These are phyloP conservation scores for Phortica magna DNA, from an alignment of 2,888 invertebrate species.

Conservation along the genomic window DNA sequence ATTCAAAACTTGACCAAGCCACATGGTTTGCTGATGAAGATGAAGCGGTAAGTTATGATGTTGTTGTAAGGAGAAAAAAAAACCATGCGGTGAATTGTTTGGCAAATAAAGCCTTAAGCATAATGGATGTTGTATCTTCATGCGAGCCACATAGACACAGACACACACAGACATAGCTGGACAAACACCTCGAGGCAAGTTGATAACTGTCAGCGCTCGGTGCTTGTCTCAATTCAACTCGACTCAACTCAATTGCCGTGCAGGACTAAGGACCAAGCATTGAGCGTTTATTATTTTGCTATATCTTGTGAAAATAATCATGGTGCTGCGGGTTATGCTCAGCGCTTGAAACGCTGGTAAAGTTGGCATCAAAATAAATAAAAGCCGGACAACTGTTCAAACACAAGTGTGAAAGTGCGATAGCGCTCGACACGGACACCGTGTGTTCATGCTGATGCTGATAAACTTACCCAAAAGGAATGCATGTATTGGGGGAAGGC, in stretches of 20 bases:
- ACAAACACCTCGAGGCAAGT: conserved; percentile 1
- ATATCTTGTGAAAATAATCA: conserved; percentile 73
- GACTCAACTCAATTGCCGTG: conserved; percentile 39
- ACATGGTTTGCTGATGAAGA: neutral
- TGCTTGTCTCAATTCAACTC: conserved; percentile 31
- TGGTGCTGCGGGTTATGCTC: conserved; percentile 49
- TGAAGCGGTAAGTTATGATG: neutral
- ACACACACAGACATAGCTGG: neutral
- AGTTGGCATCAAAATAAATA: conserved; percentile 47
- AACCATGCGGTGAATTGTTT: conserved; percentile 63
- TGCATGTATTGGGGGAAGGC: neutral
- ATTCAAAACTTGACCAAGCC: conserved; percentile 51
- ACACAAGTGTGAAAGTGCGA: conserved; percentile 73
- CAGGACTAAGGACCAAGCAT: neutral
- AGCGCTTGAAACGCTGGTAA: conserved; percentile 35
- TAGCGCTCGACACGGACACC: conserved; percentile 47
- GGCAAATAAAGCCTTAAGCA: conserved; percentile 74
- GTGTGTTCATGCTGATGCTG: neutral
- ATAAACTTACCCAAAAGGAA: neutral
- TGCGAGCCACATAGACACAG: conserved; percentile 3
- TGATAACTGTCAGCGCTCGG: conserved; percentile 44
- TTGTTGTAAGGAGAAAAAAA: conserved; percentile 19
- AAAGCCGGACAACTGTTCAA: conserved; percentile 68
- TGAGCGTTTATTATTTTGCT: conserved; percentile 68
- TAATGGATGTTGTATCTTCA: conserved; percentile 69